Evolutionary conservation across 2,888 invertebrate species (phyloP).

Genomic region (Campopleginae sp.): DNA sequence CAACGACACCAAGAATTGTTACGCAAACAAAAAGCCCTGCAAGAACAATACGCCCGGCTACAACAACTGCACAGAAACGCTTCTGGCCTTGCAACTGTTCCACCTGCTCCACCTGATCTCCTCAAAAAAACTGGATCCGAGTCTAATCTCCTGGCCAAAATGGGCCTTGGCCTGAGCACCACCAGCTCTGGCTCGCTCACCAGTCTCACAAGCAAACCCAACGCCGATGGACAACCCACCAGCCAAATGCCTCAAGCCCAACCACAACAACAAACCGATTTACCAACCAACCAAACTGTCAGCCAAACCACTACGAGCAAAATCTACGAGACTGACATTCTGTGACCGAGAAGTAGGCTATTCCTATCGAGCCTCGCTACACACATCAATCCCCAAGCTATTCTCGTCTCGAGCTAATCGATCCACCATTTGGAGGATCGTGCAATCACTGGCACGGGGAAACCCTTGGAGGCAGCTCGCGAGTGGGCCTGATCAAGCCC

Average conservation of each 20-base stretch:
- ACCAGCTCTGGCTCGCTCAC: constrained; percentile 88
- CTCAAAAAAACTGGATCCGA: constrained; percentile 95
- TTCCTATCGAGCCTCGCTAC: constrained; percentile 43
- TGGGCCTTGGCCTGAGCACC: constrained; percentile 89
- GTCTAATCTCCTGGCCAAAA: constrained; percentile 93
- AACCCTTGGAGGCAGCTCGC: neutral
- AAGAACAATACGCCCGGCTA: constrained; percentile 95
- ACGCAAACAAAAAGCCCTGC: constrained; percentile 94
- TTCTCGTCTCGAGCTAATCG: constrained; percentile 30
- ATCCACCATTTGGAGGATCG: neutral
- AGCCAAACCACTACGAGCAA: constrained; percentile 88
- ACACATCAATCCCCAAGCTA: constrained; percentile 11
- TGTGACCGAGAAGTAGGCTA: constrained; percentile 88
- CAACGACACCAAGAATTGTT: constrained; percentile 95
- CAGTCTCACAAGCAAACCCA: constrained; percentile 85
- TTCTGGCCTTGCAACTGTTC: constrained; percentile 86
- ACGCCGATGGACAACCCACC: constrained; percentile 58
- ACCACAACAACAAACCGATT: constrained; percentile 45
- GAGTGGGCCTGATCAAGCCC: neutral
- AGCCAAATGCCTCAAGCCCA: constrained; percentile 71
- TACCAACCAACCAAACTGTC: constrained; percentile 25
- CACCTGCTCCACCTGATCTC: constrained; percentile 87
- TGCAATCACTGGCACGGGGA: neutral
- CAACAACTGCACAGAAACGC: constrained; percentile 94
- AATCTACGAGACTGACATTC: constrained; percentile 97